These are phyloP conservation scores for Amphipoea oculea DNA, from an alignment of 2,888 invertebrate species.

Conservation along the genomic window DNA sequence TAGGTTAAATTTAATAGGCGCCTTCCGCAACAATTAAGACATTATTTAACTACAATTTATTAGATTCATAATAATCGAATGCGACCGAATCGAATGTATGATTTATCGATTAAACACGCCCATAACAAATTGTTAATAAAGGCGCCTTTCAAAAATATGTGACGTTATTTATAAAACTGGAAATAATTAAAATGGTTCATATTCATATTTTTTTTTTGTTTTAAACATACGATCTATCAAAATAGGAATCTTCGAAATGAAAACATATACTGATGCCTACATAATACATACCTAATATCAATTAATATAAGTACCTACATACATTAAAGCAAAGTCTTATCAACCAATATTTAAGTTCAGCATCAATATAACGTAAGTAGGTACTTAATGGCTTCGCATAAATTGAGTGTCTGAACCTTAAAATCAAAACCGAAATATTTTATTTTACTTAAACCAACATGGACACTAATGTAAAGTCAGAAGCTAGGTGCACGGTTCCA, in stretches of 20 bases:
- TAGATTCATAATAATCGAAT: slow-evolving; percentile 33
- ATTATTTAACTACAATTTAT: slow-evolving; percentile 21
- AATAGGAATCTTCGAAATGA: background rate
- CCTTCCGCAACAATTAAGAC: slow-evolving; percentile 27
- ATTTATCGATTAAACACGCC: slow-evolving; percentile 38
- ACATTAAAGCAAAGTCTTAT: background rate
- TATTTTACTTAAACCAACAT: background rate
- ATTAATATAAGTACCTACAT: background rate
- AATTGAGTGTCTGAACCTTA: background rate
- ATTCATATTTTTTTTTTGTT: background rate
- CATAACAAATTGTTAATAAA: slow-evolving; percentile 33
- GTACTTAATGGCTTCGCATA: background rate
- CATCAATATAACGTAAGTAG: background rate
- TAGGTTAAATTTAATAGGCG: background rate
- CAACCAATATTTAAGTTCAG: background rate
- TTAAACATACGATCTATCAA: background rate
- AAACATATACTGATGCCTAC: background rate
- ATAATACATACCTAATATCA: background rate
- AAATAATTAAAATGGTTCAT: background rate
- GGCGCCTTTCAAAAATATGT: background rate
- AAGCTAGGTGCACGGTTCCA: background rate
- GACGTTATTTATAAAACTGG: background rate
- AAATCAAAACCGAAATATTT: background rate
- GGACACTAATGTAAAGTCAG: background rate
- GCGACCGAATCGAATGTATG: slow-evolving; percentile 34